Base-by-base conservation (phyloP, 2,888 invertebrate species). In the Eristalis pertinax region DNA sequence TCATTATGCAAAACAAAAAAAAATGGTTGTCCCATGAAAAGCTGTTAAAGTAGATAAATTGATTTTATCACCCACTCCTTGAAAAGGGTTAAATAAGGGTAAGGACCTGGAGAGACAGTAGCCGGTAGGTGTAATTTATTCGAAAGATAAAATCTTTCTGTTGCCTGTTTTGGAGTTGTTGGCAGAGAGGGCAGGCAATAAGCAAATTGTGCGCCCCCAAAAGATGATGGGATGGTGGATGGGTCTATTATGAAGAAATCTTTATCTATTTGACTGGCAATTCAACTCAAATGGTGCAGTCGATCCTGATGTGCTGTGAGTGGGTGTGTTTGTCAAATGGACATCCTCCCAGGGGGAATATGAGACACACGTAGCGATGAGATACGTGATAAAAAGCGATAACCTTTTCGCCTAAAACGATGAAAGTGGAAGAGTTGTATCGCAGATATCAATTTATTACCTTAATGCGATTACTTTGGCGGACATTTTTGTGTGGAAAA, bases 81-180 rank as follows among this genome's bases (percentile, higher is more conserved):
- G 56, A 38, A 74, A 58, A 58, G 74, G 74, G 64, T 74, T 65
- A 56, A 56, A 26, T 60, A 29, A 38, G 50, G 64, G 3, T 56
- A 32, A 22, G 24, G 50, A 24, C 50, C 1, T 24, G 22, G 50
- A 29, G 0, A 50, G 29, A 32, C 62, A 63, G 19, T 43, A 73
- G 63, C 10, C 19, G 2, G 8, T 50, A 8, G 50, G 5, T 50
- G 19, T 2, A 50, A 50, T 50, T 50, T 50, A 50, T 50, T 50
- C 50, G 50, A 19, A 50, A 50, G 50, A 50, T 60, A 60, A 60
- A 60, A 60, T 60, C 60, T 26, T 29, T 60, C 26, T 60, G 60
- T 15, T 60, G 26, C 60, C 60, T 60, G 15, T 24, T 22, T 50
- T 50, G 5, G 43, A n/a, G n/a, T n/a, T n/a, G 43, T 19, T 19